Evolutionary conservation across 2,888 invertebrate species (phyloP).

Genomic region (Nephrotoma flavescens): DNA sequence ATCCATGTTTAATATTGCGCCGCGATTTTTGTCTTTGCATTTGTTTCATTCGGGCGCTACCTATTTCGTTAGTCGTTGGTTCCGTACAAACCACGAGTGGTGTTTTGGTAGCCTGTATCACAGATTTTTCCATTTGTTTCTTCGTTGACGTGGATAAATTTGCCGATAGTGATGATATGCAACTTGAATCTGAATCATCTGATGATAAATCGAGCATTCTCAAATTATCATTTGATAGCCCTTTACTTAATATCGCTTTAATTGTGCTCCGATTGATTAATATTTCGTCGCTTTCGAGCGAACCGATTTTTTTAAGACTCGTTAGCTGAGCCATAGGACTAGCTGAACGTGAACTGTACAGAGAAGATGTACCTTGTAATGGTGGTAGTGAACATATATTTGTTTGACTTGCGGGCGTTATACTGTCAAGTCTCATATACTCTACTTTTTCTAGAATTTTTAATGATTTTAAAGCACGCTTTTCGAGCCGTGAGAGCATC

Average conservation of each 20-base stretch:
- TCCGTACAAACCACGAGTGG: slow-evolving; percentile 8
- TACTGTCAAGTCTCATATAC: slow-evolving; percentile 49
- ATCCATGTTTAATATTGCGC: slow-evolving; percentile 34
- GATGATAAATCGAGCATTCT: slow-evolving; percentile 9
- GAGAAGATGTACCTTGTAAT: slow-evolving; percentile 39
- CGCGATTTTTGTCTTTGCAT: slow-evolving; percentile 38
- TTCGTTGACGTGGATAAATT: slow-evolving; percentile 14
- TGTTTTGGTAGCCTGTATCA: slow-evolving; percentile 18
- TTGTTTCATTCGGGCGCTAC: slow-evolving; percentile 32
- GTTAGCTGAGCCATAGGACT: slow-evolving; percentile 71
- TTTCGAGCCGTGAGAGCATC: slow-evolving; percentile 27
- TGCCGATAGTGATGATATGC: slow-evolving; percentile 14
- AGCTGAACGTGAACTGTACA: slow-evolving; percentile 34
- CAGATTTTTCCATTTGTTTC: slow-evolving; percentile 18
- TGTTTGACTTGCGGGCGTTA: slow-evolving; percentile 17
- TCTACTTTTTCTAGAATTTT: slow-evolving; percentile 50
- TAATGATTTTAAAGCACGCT: slow-evolving; percentile 35
- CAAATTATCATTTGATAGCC: slow-evolving; percentile 16
- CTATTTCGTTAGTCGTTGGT: slow-evolving; percentile 21
- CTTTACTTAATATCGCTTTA: slow-evolving; percentile 25
- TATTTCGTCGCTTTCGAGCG: slow-evolving; percentile 26
- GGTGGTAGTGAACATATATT: not conserved
- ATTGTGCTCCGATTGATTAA: slow-evolving; percentile 34
- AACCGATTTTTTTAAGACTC: slow-evolving; percentile 44
- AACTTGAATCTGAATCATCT: slow-evolving; percentile 16